Conservation (phyloP, 2,113 vertebrate species). For the Montifringilla adamsi region DNA sequence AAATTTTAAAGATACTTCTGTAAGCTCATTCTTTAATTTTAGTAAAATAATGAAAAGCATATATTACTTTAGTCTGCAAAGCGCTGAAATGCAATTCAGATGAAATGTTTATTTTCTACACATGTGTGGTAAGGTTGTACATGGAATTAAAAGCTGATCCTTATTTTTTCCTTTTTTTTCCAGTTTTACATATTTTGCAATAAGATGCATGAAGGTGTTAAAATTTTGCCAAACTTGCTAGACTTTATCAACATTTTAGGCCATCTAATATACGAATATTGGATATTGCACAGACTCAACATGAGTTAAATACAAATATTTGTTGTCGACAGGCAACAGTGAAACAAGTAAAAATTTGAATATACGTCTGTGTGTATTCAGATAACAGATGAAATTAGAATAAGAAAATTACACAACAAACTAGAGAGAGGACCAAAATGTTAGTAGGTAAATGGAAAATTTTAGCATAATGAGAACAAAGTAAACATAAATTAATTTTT, state of each 20-base stretch:
- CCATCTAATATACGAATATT: not conserved
- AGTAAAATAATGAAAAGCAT: conserved; percentile 79
- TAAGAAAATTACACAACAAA: not conserved
- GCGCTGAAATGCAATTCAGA: conserved; percentile 65
- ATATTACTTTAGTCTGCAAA: conserved; percentile 70
- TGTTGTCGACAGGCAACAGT: not conserved
- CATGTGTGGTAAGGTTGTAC: conserved; percentile 2
- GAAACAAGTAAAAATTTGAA: not conserved
- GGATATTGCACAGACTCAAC: not conserved
- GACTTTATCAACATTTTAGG: not conserved
- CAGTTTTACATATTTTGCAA: not conserved
- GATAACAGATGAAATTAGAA: not conserved
- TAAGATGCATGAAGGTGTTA: not conserved
- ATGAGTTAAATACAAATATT: not conserved
- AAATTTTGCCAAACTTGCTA: not conserved
- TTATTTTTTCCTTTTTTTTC: conserved; percentile 18
- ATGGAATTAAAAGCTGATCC: conserved; percentile 66
- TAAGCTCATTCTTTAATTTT: conserved; percentile 72
- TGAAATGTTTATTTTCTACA: conserved; percentile 39
- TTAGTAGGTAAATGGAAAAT: not conserved
- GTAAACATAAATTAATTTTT: not conserved
- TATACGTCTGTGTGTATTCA: not conserved
- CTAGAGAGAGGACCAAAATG: not conserved
- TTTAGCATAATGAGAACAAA: not conserved
- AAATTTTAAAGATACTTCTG: conserved; percentile 76